Conservation (phyloP, 2,797 vertebrate genomes). For the Natrix natrix region DNA sequence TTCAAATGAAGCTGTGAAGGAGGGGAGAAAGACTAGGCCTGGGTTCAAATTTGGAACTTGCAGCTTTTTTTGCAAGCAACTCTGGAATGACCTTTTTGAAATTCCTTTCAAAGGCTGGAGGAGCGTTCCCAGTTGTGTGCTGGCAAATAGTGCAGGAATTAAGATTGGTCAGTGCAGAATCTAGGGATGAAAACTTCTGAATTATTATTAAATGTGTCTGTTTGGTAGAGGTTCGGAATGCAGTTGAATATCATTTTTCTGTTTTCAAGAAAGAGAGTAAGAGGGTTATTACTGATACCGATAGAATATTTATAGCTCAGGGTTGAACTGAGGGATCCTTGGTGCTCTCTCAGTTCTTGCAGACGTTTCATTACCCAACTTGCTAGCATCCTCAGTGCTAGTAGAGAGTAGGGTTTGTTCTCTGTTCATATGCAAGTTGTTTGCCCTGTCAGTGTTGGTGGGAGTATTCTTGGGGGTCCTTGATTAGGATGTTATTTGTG, state of each 20-base stretch:
- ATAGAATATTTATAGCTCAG: not conserved
- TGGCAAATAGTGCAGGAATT: not conserved
- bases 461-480: too few relatives aligned
- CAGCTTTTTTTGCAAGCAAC: not conserved
- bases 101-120: not conserved
- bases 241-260: not conserved
- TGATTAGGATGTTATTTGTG: not conserved
- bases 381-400: not conserved
- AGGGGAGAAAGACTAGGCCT: not conserved
- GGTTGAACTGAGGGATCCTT: not conserved
- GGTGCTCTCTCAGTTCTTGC: not conserved
- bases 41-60: not conserved
- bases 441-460: too few relatives aligned
- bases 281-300: not conserved
- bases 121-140: not conserved
- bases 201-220: not conserved
- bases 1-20: slow-evolving; percentile 54
- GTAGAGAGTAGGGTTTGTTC: not conserved
- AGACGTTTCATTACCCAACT: not conserved
- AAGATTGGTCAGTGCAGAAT: not conserved
- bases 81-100: not conserved
- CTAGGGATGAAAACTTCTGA: not conserved
- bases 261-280: not conserved
- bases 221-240: not conserved
- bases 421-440: not conserved